Evolutionary conservation across 2,888 invertebrate species (phyloP), one percentile per base, ranked within the genome.

Genomic region (Andrena dorsata): DNA sequence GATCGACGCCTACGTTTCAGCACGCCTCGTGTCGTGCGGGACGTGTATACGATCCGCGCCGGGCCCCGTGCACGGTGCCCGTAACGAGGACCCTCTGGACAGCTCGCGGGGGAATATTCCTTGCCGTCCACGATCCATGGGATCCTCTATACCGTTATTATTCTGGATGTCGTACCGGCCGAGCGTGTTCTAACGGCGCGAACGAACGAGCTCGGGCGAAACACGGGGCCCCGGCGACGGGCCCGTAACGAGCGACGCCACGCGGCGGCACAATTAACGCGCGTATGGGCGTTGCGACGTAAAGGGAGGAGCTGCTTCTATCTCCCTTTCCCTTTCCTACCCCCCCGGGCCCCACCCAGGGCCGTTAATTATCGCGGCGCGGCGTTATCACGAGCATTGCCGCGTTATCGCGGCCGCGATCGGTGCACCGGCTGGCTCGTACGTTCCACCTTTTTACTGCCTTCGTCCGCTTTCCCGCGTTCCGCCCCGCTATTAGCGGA

Each of bases 61-160:
- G 75, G 75, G 66, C 73, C 32, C 49, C 16, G 4, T 13, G 41
- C 41, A 53, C 63, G 53, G 35, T 74, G 72, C 65, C 65, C 58
- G 69, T 90, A 90, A 89, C 89, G 85, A 90, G 87, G 85, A 76
- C 26, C 84, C 86, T 81, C 69, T 64, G 64, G 66, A 86, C 82
- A 71, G 23, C 16, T n/a, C 32, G n/a, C 60, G 61, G 58, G 53
- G 69, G 65, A 68, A 73, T 73, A 75, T 77, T 77, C 76, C 76
- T 73, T 82, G 80, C 74, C 76, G 80, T 82, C 79, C 84, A 86
- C 86, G 53, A 41, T 64, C 64, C 61, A 87, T 66, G 64, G 68
- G 70, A 82, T 68, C 66, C 77, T 78, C 76, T 79, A 88, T 90
- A 90, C 91, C 92, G 91, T 92, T 92, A 92, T 92, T 91, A 92